Conservation (phyloP, 2,888 invertebrate genomes). For the Microctonus hyperodae region DNA sequence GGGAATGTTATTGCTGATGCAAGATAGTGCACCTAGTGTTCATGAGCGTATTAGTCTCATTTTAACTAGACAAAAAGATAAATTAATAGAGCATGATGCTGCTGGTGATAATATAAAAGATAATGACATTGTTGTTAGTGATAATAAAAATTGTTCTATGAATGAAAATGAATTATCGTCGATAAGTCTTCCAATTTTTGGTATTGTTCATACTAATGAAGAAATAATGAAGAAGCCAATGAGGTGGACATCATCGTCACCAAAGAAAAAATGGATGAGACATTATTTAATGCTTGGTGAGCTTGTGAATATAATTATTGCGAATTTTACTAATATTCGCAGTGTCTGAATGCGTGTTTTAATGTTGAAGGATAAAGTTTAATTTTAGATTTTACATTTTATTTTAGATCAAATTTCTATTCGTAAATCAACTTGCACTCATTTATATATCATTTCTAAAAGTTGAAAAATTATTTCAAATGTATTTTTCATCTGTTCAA, state of each 20-base stretch:
- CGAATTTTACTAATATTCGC: neutral
- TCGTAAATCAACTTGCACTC: neutral
- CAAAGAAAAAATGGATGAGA: slow-evolving; percentile 79
- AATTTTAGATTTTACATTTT: neutral
- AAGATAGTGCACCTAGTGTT: slow-evolving; percentile 47
- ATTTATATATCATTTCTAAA: neutral
- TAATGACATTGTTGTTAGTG: slow-evolving; percentile 32
- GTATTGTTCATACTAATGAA: slow-evolving; percentile 45
- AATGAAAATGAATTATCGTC: slow-evolving; percentile 2
- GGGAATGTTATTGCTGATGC: slow-evolving; percentile 60
- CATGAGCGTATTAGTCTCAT: slow-evolving; percentile 48
- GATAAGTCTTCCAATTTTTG: slow-evolving; percentile 38
- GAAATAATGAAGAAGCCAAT: slow-evolving; percentile 42
- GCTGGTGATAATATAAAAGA: slow-evolving; percentile 35
- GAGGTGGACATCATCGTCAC: slow-evolving; percentile 66
- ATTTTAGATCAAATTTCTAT: slow-evolving; percentile 12
- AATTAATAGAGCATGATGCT: slow-evolving; percentile 17
- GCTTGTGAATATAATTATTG: slow-evolving; percentile 23
- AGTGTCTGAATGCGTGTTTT: neutral
- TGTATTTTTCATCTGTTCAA: neutral
- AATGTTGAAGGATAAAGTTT: neutral
- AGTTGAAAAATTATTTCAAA: neutral
- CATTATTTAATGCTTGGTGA: slow-evolving; percentile 70
- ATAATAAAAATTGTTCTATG: slow-evolving; percentile 4
- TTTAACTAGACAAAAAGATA: slow-evolving; percentile 33